phyloP scores from a whole-genome alignment of 2,888 invertebrate species.

The Troides aeacus region DNA sequence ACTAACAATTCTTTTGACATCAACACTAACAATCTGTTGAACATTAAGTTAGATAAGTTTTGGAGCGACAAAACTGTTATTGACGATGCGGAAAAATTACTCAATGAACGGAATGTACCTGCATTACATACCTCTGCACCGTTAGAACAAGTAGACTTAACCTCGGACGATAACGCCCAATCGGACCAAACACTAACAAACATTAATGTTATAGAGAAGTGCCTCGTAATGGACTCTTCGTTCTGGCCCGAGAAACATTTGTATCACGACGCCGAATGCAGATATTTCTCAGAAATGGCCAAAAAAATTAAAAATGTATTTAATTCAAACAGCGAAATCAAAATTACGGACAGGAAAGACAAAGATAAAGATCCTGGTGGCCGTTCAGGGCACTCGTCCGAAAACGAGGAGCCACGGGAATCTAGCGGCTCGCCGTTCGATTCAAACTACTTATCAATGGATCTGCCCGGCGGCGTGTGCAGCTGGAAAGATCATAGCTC shows the following conservation, averaged over 20 bases:
- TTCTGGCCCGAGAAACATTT: conserved; percentile 82
- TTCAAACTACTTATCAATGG: conserved; percentile 84
- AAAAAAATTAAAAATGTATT: conserved; percentile 58
- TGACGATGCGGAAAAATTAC: conserved; percentile 79
- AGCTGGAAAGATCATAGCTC: conserved; percentile 91
- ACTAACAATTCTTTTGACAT: conserved; percentile 50
- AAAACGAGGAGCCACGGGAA: conserved; percentile 51
- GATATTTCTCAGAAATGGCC: conserved; percentile 79
- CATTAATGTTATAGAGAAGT: conserved; percentile 48
- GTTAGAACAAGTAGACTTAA: conserved; percentile 23
- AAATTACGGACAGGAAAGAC: conserved; percentile 74
- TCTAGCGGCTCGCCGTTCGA: conserved; percentile 57
- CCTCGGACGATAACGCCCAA: conserved; percentile 32
- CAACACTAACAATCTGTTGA: conserved; percentile 54
- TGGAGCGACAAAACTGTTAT: conserved; percentile 80
- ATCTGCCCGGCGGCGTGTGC: conserved; percentile 89
- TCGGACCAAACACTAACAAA: conserved; percentile 21
- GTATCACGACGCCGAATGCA: conserved; percentile 84
- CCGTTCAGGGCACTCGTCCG: conserved; percentile 76
- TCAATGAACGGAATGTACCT: conserved; percentile 45
- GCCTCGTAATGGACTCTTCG: conserved; percentile 67
- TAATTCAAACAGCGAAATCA: conserved; percentile 42
- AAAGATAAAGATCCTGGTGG: conserved; percentile 82
- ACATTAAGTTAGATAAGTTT: conserved; percentile 76
- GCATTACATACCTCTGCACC: conserved; percentile 30